Conservation (phyloP, 2,888 invertebrate species). For the Hypomecis punctinalis region DNA sequence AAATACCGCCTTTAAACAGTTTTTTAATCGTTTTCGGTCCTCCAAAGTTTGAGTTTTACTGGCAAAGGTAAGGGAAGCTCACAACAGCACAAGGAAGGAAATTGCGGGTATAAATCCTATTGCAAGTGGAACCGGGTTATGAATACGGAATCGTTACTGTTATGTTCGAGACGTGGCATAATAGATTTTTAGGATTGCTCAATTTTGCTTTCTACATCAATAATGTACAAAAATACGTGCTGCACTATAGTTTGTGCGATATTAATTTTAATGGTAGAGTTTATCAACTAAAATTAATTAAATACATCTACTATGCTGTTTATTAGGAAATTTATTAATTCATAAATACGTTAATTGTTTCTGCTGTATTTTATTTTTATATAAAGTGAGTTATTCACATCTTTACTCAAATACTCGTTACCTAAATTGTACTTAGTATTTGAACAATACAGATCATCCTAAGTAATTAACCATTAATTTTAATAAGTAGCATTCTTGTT, state of each 20-base stretch:
- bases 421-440: no score
- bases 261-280: not conserved
- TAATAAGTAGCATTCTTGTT: no score
- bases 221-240: not conserved
- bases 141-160: conserved; percentile 26
- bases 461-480: no score
- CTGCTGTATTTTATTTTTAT: no score
- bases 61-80: conserved; percentile 25
- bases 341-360: no score
- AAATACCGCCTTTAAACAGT: conserved; percentile 3
- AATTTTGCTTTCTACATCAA: conserved; percentile 3
- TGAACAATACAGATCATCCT: no score
- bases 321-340: no score
- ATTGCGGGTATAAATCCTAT: conserved; percentile 32
- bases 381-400: no score
- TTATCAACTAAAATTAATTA: no score
- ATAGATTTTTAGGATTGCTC: conserved; percentile 16
- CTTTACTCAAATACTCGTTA: no score
- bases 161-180: conserved; percentile 18
- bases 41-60: conserved; percentile 5
- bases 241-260: not conserved
- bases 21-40: conserved; percentile 8
- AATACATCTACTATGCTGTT: no score
- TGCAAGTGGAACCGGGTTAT: conserved; percentile 27
- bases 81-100: conserved; percentile 25